A percentile compares a stretch with the other conserved stretches of the same genome.
Conservation (phyloP, 2,797 vertebrate genomes). For the Neoniphon sammara region DNA sequence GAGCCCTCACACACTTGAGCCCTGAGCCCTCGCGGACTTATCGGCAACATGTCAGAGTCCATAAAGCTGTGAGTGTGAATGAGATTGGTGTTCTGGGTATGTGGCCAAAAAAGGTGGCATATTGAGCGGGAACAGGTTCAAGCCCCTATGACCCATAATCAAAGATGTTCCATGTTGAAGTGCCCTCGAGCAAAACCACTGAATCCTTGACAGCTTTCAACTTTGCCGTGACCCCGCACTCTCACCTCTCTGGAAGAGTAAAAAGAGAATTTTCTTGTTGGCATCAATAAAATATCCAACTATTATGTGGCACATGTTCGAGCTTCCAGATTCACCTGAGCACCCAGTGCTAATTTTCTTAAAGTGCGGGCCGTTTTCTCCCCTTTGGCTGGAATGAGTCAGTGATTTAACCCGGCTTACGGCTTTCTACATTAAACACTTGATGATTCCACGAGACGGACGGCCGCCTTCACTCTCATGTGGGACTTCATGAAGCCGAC, state of each 20-base stretch:
- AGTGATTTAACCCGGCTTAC: not conserved
- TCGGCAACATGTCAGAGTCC: too few relatives aligned
- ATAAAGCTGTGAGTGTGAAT: too few relatives aligned
- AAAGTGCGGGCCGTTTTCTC: not conserved
- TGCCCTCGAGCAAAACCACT: slow-evolving; percentile 19
- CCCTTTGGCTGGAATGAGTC: not conserved
- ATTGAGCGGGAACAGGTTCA: too few relatives aligned
- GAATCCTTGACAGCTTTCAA: not conserved
- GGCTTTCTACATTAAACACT: slow-evolving; percentile 1
- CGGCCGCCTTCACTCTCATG: not conserved
- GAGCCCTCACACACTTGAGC: too few relatives aligned
- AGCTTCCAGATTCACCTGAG: not conserved
- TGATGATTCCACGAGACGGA: not conserved
- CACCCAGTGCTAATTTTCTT: not conserved
- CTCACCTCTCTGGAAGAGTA: too few relatives aligned
- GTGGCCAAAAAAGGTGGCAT: too few relatives aligned
- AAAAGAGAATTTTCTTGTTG: slow-evolving; percentile 1
- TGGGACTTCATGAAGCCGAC: not conserved
- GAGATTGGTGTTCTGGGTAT: too few relatives aligned
- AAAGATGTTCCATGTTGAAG: slow-evolving; percentile 6
- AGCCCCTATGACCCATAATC: not conserved
- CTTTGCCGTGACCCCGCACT: too few relatives aligned
- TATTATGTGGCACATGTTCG: not conserved
- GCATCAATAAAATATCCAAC: not conserved
- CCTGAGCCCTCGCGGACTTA: too few relatives aligned